Conservation (phyloP, 2,113 vertebrate genomes). For the Phainopepla nitens region DNA sequence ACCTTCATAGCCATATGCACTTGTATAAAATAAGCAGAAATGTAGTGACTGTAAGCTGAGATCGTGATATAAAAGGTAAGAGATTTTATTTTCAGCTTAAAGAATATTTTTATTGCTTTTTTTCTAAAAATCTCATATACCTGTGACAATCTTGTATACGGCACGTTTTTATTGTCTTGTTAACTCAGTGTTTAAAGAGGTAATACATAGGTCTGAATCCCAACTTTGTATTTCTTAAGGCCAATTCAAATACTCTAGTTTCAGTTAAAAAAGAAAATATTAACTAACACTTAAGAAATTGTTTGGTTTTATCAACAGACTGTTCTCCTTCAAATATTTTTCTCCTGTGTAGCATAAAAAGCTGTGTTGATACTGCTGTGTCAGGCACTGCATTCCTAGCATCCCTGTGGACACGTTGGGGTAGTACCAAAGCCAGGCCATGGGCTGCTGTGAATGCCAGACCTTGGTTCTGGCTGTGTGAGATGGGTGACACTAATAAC, state of each 20-base stretch:
- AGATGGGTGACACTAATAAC: neutral
- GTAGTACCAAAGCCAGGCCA: neutral
- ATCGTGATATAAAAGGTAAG: constrained; percentile 78
- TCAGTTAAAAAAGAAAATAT: neutral
- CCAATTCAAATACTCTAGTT: neutral
- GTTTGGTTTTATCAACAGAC: constrained; percentile 30
- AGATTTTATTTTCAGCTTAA: constrained; percentile 79
- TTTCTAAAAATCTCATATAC: constrained; percentile 34
- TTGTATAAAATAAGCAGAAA: constrained; percentile 81
- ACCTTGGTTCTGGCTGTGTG: neutral
- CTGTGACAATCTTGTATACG: constrained; percentile 41
- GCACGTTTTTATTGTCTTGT: constrained; percentile 6
- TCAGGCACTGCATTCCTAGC: neutral
- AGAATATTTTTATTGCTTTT: constrained; percentile 63
- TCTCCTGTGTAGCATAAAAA: constrained; percentile 28
- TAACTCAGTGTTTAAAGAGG: constrained; percentile 32
- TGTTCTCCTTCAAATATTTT: neutral
- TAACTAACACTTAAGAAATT: neutral
- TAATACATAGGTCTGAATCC: constrained; percentile 5
- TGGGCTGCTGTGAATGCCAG: neutral
- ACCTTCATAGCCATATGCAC: constrained; percentile 77
- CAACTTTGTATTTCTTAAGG: constrained; percentile 5
- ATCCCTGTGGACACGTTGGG: neutral
- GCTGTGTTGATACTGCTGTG: neutral
- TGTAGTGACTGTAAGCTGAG: constrained; percentile 80